phyloP scores from a whole-genome alignment of 2,113 vertebrate species.

The Phalacrocorax brasilianus region DNA sequence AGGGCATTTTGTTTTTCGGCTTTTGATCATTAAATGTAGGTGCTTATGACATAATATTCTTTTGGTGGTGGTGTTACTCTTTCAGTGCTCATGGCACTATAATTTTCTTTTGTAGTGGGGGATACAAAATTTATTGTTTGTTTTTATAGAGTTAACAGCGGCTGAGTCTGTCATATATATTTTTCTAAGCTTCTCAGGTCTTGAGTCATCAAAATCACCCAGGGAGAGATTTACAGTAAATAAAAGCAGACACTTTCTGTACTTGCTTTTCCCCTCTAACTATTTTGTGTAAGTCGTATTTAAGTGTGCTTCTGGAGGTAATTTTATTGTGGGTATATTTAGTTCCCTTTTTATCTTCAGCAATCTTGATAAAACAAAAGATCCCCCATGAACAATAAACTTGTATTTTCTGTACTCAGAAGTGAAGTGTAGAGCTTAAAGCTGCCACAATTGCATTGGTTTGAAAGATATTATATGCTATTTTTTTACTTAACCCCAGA shows the following conservation, averaged over 20 bases:
- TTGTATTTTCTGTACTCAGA: neutral
- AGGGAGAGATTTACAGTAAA: constrained; percentile 28
- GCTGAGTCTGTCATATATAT: neutral
- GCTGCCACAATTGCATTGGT: neutral
- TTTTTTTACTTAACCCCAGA: neutral
- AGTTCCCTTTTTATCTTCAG: constrained; percentile 21
- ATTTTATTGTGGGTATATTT: neutral
- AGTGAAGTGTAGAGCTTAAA: neutral
- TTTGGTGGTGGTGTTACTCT: neutral
- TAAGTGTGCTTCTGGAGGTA: neutral
- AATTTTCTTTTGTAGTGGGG: neutral
- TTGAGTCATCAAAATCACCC: constrained; percentile 42
- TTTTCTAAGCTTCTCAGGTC: constrained; percentile 23
- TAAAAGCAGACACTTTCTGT: neutral
- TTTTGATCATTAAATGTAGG: neutral
- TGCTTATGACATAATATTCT: neutral
- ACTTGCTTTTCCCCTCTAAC: neutral
- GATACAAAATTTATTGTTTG: constrained; percentile 35
- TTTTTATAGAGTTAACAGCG: neutral
- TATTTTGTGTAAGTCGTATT: neutral
- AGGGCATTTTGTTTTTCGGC: neutral
- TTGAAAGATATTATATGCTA: neutral
- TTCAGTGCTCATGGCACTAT: neutral
- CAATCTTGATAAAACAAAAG: constrained; percentile 30
- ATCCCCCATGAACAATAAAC: neutral